phyloP scores from a whole-genome alignment of 92 coral and sea anemone genomes.

The Desmophyllum pertusum region DNA sequence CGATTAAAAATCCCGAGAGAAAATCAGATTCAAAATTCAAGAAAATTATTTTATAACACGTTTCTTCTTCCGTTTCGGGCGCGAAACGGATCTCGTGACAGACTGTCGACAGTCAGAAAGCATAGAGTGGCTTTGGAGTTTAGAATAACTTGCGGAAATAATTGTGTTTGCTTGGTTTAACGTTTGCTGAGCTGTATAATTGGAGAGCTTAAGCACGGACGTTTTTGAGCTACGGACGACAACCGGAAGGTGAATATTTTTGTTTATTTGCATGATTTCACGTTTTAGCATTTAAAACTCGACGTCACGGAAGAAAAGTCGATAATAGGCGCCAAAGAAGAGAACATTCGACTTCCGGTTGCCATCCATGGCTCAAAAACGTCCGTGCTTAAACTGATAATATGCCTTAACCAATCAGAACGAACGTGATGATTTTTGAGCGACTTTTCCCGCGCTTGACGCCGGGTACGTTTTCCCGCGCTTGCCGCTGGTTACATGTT shows the following conservation, averaged over 20 bases:
- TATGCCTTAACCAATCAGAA: background rate
- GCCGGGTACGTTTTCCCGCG: background rate
- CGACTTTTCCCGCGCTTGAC: background rate
- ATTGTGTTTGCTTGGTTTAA: background rate
- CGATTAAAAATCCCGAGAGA: background rate
- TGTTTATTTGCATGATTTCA: no score
- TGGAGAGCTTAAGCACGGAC: no score
- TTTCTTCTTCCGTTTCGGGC: no score
- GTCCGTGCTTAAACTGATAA: no score
- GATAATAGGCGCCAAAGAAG: no score
- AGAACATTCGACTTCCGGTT: no score
- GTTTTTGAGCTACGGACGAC: no score
- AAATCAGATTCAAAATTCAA: background rate
- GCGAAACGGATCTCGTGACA: no score
- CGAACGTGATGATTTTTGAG: background rate
- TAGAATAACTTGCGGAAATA: background rate
- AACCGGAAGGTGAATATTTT: no score
- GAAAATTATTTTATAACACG: background rate
- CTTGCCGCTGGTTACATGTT: background rate
- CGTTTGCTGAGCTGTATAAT: background rate
- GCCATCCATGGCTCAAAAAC: no score
- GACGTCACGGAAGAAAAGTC: no score
- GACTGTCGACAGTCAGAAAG: background rate
- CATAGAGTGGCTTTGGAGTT: background rate
- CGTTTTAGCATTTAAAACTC: no score